phyloP scores from a whole-genome alignment of 2,797 vertebrate genomes.

The Graptemys geographica region DNA sequence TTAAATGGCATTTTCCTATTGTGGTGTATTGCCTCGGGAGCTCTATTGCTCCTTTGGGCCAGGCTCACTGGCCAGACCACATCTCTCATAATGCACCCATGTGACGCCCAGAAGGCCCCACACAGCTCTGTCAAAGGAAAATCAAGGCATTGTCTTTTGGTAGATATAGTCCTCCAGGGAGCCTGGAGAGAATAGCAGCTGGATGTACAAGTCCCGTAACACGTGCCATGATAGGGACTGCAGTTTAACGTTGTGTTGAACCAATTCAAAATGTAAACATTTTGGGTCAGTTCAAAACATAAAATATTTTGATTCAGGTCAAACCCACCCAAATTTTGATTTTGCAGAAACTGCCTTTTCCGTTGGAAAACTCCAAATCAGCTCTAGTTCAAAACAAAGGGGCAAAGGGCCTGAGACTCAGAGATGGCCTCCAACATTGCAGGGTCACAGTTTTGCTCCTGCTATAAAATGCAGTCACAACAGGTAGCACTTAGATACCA shows the following conservation, averaged over 20 bases:
- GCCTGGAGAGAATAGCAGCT: not conserved
- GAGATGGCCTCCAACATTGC: not conserved
- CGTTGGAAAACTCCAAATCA: slow-evolving; percentile 33
- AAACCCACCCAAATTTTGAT: not conserved
- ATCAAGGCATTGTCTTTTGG: not conserved
- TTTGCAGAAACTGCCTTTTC: slow-evolving; percentile 21
- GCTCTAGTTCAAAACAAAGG: not conserved
- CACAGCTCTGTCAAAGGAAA: not conserved
- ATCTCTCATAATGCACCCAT: not conserved
- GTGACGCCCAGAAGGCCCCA: not conserved
- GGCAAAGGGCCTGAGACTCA: not conserved
- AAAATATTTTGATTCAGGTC: not conserved
- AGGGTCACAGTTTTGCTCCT: not conserved
- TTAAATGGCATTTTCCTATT: not conserved
- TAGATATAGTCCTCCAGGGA: not conserved
- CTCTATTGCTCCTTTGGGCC: not conserved
- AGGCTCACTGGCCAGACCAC: not conserved
- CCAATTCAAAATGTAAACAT: not conserved
- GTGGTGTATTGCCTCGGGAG: not conserved
- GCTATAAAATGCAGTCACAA: not conserved
- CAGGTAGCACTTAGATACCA: not conserved
- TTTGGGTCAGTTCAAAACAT: not conserved
- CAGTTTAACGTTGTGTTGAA: not conserved
- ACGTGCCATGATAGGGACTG: not conserved
- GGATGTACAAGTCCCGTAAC: not conserved